Percentiles rank a stretch among this genome's conserved stretches.
phyloP scores from a whole-genome alignment of 2,113 vertebrate genomes.

The Apodemus speciosus region DNA sequence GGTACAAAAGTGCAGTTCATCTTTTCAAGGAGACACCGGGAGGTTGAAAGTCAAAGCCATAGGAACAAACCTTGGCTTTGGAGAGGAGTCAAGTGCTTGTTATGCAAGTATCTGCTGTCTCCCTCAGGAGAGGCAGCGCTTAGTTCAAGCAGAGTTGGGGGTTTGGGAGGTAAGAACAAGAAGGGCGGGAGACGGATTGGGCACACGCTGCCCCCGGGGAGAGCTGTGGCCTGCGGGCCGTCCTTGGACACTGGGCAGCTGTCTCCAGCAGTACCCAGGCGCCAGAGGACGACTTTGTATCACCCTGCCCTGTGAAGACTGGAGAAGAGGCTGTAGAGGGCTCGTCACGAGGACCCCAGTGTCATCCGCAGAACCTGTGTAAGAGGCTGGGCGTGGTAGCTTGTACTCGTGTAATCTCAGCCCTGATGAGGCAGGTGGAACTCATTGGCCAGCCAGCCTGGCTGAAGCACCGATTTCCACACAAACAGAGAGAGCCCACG shows the following conservation, averaged over 20 bases:
- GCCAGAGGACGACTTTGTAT: background rate
- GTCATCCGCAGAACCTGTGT: background rate
- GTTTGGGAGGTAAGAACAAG: constrained; percentile 75
- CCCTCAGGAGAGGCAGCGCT: constrained; percentile 70
- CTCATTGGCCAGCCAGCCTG: background rate
- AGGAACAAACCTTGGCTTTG: constrained; percentile 80
- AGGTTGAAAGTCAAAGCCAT: constrained; percentile 83
- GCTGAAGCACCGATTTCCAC: background rate
- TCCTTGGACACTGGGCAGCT: background rate
- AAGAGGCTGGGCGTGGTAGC: background rate
- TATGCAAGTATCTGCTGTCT: constrained; percentile 73
- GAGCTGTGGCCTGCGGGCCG: constrained; percentile 52
- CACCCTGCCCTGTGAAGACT: background rate
- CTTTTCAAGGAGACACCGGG: constrained; percentile 81
- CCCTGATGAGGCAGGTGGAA: no score
- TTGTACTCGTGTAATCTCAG: no score
- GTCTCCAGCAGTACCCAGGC: constrained; percentile 31
- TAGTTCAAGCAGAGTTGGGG: constrained; percentile 66
- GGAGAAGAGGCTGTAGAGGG: background rate
- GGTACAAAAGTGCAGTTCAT: constrained; percentile 83
- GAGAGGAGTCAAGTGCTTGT: constrained; percentile 76
- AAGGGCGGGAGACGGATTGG: constrained; percentile 67
- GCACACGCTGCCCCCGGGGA: constrained; percentile 28
- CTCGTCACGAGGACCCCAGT: background rate
- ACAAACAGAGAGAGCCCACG: no score